phyloP scores from a whole-genome alignment of 2,888 invertebrate genomes.

The Gisinianus flammeolus region DNA sequence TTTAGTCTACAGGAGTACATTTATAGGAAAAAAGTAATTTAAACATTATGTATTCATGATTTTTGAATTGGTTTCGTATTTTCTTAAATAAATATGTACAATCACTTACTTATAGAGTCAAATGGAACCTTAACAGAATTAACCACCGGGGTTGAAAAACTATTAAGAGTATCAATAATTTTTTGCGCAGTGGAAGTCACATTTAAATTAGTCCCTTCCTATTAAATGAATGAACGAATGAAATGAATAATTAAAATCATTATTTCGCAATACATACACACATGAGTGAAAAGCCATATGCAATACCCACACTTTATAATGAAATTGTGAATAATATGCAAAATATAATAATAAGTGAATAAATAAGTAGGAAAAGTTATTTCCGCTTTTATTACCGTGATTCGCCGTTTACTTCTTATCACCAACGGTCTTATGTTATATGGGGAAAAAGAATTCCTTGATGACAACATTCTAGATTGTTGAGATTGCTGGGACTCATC shows the following conservation, averaged over 20 bases:
- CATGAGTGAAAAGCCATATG: too few species aligned
- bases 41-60: too few species aligned
- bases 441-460: conserved; percentile 23
- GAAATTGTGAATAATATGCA: not conserved
- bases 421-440: conserved; percentile 36
- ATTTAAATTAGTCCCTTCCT: conserved; percentile 29
- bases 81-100: too few species aligned
- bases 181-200: conserved; percentile 36
- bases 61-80: too few species aligned
- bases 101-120: conserved; percentile 31
- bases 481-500: not conserved
- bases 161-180: conserved; percentile 33
- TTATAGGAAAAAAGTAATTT: too few species aligned
- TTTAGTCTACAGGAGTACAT: not conserved
- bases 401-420: conserved; percentile 30
- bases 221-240: not conserved
- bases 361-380: not conserved
- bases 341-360: not conserved
- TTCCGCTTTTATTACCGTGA: conserved; percentile 16
- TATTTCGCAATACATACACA: not conserved
- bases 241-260: not conserved
- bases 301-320: too few species aligned
- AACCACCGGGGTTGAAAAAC: conserved; percentile 36
- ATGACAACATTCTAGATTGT: conserved; percentile 23
- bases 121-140: conserved; percentile 34